Percentiles rank a stretch among this genome's conserved stretches.
Evolutionary conservation across 2,797 vertebrate species (phyloP).

Genomic region (Syngnathus acus): DNA sequence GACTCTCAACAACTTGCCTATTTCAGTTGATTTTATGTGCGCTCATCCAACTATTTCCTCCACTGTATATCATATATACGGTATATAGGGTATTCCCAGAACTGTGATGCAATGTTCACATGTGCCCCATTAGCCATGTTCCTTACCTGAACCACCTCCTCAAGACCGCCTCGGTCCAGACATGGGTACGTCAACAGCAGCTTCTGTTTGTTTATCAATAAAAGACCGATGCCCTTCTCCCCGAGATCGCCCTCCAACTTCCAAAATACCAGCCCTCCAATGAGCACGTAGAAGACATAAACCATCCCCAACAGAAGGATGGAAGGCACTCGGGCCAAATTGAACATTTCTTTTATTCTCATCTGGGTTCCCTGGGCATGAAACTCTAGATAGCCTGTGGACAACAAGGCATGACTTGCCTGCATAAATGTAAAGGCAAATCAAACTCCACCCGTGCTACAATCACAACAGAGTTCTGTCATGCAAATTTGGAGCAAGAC

Average conservation of each 20-base stretch:
- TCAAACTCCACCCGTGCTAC: slow-evolving; percentile 32
- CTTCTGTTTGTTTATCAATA: slow-evolving; percentile 35
- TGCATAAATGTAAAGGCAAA: slow-evolving; percentile 58
- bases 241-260: slow-evolving; percentile 62
- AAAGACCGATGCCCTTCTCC: slow-evolving; percentile 20
- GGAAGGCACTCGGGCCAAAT: slow-evolving; percentile 48
- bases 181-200: slow-evolving; percentile 56
- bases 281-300: slow-evolving; percentile 66
- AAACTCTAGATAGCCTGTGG: not conserved
- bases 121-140: not conserved
- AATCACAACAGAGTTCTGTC: slow-evolving; percentile 25
- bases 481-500: slow-evolving; percentile 65
- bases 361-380: slow-evolving; percentile 26
- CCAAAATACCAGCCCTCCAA: slow-evolving; percentile 71
- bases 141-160: slow-evolving; percentile 61
- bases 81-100: too few relatives aligned
- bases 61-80: too few relatives aligned
- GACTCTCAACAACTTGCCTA: too few relatives aligned
- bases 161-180: slow-evolving; percentile 56
- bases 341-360: slow-evolving; percentile 38
- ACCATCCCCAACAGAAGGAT: slow-evolving; percentile 60
- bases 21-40: not conserved
- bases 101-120: too few relatives aligned
- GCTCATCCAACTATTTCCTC: not conserved
- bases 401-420: slow-evolving; percentile 10